These are phyloP conservation scores for Gymnoscopelus microlampas DNA, from an alignment of 2,797 vertebrate species.

Conservation along the genomic window DNA sequence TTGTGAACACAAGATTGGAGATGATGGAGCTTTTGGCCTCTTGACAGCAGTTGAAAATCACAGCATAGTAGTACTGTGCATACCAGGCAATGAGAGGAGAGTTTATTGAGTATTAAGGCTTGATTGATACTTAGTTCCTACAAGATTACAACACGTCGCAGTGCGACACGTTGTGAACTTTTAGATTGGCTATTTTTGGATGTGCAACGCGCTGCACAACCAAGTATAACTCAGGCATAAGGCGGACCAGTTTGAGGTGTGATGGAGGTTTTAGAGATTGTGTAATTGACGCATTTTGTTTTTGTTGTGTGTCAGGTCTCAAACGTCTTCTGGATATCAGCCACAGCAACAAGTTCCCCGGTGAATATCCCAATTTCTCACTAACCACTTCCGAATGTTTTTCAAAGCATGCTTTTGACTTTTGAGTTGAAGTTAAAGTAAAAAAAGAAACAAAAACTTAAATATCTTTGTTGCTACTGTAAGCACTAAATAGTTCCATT, in stretches of 20 bases:
- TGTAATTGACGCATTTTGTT: slow-evolving; percentile 29
- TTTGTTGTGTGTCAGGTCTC: slow-evolving; percentile 82
- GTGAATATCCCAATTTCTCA: slow-evolving; percentile 78
- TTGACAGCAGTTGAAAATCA: background rate
- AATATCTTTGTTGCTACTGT: background rate
- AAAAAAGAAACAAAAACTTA: background rate
- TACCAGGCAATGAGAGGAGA: too few species aligned
- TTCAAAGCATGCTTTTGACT: too few species aligned
- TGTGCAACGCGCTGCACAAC: too few species aligned
- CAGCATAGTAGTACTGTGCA: background rate
- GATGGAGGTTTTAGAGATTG: slow-evolving; percentile 6
- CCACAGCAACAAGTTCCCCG: slow-evolving; percentile 93
- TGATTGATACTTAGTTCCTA: too few species aligned
- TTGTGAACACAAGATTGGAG: background rate
- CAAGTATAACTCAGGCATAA: too few species aligned
- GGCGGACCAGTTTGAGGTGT: background rate
- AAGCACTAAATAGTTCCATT: background rate
- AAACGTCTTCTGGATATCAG: slow-evolving; percentile 93
- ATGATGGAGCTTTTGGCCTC: background rate
- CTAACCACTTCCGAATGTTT: too few species aligned
- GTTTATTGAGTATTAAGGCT: too few species aligned
- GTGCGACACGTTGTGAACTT: too few species aligned
- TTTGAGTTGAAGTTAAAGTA: too few species aligned
- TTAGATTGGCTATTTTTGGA: too few species aligned
- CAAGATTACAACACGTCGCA: too few species aligned